phyloP scores from a whole-genome alignment of 30 jellyfish, hydroid and myxozoan species.

The Pseudorhiza aurosa region DNA sequence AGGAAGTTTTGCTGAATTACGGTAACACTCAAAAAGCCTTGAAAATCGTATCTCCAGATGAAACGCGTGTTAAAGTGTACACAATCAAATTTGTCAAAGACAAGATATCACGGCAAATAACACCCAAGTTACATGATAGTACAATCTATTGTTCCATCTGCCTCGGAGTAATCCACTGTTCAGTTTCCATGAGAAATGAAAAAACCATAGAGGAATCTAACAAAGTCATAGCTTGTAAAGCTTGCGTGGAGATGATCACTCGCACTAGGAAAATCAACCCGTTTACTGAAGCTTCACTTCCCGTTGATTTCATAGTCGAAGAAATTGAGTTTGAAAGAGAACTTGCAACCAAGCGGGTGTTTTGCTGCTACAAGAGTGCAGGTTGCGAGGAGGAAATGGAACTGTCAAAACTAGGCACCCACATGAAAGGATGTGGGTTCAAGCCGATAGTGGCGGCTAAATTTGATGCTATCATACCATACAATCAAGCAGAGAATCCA shows the following conservation, averaged over 20 bases:
- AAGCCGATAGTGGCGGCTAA: conserved; percentile 28
- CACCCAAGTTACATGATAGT: neutral
- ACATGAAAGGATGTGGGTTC: conserved; percentile 35
- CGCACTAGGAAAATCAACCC: conserved; percentile 62
- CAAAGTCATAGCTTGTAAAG: conserved; percentile 18
- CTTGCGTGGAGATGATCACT: conserved; percentile 45
- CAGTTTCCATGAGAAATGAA: conserved; percentile 35
- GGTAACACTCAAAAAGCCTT: conserved; percentile 40
- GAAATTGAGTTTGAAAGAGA: conserved; percentile 12
- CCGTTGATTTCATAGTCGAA: conserved; percentile 21
- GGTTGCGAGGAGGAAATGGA: conserved; percentile 47
- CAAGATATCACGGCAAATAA: neutral
- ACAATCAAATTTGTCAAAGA: conserved; percentile 5
- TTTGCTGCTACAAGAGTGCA: conserved; percentile 20
- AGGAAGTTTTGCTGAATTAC: conserved; percentile 22
- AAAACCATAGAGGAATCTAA: neutral
- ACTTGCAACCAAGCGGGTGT: conserved; percentile 16
- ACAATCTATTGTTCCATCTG: conserved; percentile 39
- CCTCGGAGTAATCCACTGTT: conserved; percentile 50
- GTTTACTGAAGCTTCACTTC: conserved; percentile 41
- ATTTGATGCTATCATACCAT: conserved; percentile 13
- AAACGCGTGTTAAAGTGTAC: conserved; percentile 2
- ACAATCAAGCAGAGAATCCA: neutral
- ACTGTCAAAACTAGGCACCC: conserved; percentile 48
- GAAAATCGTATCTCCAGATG: conserved; percentile 70